A percentile compares a stretch with the other conserved stretches of the same genome.
These are phyloP conservation scores for Leptobrachium leishanense DNA, from an alignment of 2,113 vertebrate species.

Conservation along the genomic window DNA sequence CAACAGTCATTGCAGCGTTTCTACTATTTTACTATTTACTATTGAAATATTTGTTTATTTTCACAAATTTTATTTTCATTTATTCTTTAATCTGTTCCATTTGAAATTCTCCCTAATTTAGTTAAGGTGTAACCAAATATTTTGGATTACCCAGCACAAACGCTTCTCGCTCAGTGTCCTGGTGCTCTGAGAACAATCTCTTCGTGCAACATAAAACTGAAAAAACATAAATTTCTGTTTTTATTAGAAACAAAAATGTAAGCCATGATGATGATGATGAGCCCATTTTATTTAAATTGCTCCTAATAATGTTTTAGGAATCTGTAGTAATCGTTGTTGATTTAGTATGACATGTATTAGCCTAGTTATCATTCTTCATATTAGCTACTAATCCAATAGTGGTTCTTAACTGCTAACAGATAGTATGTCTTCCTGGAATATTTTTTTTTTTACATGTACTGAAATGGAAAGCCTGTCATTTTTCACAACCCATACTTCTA, in stretches of 20 bases:
- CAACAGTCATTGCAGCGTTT: no score
- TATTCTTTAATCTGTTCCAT: no score
- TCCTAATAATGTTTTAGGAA: slow-evolving; percentile 6
- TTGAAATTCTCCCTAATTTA: no score
- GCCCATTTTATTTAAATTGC: slow-evolving; percentile 2
- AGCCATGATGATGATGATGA: neutral
- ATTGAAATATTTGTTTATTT: no score
- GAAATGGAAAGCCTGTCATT: no score
- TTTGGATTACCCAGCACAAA: no score
- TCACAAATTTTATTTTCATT: no score
- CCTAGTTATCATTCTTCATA: slow-evolving; percentile 1
- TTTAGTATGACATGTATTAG: neutral
- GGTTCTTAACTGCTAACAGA: slow-evolving; percentile 7
- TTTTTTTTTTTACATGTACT: no score
- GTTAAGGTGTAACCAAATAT: no score
- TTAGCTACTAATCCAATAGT: slow-evolving; percentile 8
- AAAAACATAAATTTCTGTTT: slow-evolving; percentile 2
- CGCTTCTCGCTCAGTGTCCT: neutral
- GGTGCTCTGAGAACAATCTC: neutral
- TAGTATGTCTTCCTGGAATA: neutral
- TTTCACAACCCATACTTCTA: no score
- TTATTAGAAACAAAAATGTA: slow-evolving; percentile 18
- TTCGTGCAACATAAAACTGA: neutral
- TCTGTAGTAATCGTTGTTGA: slow-evolving; percentile 3
- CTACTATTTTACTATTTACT: no score